Evolutionary conservation across 2,797 vertebrate species (phyloP).

Genomic region (Esox masquinongy): DNA sequence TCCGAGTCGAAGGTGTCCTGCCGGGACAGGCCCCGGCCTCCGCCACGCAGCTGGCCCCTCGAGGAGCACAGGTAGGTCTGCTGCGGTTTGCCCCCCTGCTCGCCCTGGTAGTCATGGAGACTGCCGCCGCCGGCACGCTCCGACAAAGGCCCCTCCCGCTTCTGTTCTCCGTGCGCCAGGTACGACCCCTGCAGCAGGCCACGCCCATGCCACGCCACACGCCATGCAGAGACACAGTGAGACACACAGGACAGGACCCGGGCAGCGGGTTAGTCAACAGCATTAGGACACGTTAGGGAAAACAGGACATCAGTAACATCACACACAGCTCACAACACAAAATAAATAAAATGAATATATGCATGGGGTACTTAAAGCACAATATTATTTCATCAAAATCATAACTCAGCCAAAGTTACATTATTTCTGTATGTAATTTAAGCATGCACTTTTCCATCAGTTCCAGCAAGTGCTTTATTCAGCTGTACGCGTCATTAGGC

Average conservation of each 20-base stretch:
- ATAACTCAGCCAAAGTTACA: background rate
- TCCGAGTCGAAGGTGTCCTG: slow-evolving; percentile 95
- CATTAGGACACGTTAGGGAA: slow-evolving; percentile 44
- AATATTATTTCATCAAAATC: background rate
- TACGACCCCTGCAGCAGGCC: slow-evolving; percentile 84
- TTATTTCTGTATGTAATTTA: background rate
- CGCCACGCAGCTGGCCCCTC: slow-evolving; percentile 70
- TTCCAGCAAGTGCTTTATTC: slow-evolving; percentile 1
- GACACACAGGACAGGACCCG: slow-evolving; percentile 53
- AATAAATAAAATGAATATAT: background rate
- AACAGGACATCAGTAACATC: background rate
- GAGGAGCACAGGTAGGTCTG: slow-evolving; percentile 74
- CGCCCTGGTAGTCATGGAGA: slow-evolving; percentile 81
- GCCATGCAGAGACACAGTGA: slow-evolving; percentile 74
- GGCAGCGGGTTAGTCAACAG: slow-evolving; percentile 57
- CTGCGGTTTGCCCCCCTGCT: slow-evolving; percentile 75
- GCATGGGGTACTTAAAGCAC: background rate
- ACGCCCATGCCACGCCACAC: slow-evolving; percentile 60
- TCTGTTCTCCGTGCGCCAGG: slow-evolving; percentile 88
- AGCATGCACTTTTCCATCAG: background rate
- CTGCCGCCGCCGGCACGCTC: slow-evolving; percentile 75
- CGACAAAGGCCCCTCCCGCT: slow-evolving; percentile 77
- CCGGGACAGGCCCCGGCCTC: slow-evolving; percentile 81
- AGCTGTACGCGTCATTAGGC: slow-evolving; percentile 31
- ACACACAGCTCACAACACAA: background rate